Evolutionary conservation across 2,113 vertebrate species (phyloP).

Genomic region (Nothobranchius kuhntae): DNA sequence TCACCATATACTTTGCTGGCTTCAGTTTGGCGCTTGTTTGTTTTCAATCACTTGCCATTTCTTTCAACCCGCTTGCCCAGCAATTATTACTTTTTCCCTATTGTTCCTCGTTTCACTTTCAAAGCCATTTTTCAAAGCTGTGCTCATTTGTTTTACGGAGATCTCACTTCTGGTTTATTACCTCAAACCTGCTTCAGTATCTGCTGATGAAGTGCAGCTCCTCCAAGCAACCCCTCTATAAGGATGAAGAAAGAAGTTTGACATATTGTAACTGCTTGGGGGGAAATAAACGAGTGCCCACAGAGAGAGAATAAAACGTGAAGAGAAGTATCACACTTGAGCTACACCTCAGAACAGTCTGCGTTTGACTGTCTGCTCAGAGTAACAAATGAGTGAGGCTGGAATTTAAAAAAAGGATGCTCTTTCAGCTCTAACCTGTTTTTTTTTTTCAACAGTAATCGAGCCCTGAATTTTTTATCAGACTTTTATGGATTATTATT

Average conservation of each 20-base stretch:
- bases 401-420: not conserved
- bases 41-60: constrained; percentile 20
- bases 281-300: not conserved
- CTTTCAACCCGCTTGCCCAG: constrained; percentile 19
- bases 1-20: not conserved
- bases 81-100: constrained; percentile 32
- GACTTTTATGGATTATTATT: not conserved
- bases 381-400: constrained; percentile 3
- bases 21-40: not conserved
- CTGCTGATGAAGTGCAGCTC: constrained; percentile 8
- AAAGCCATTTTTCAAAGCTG: constrained; percentile 34
- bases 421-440: not conserved
- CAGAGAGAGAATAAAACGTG: constrained; percentile 4
- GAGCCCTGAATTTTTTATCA: not conserved
- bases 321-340: constrained; percentile 9
- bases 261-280: not conserved
- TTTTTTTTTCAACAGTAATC: not conserved
- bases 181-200: constrained; percentile 11
- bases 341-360: not conserved
- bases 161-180: constrained; percentile 20
- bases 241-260: constrained; percentile 5
- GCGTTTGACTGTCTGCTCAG: not conserved
- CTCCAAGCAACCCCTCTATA: constrained; percentile 1
- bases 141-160: constrained; percentile 40
- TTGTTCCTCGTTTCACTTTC: constrained; percentile 16